Base-by-base conservation (phyloP, 1,140 invertebrate species). In the Heliconius hermathena region DNA sequence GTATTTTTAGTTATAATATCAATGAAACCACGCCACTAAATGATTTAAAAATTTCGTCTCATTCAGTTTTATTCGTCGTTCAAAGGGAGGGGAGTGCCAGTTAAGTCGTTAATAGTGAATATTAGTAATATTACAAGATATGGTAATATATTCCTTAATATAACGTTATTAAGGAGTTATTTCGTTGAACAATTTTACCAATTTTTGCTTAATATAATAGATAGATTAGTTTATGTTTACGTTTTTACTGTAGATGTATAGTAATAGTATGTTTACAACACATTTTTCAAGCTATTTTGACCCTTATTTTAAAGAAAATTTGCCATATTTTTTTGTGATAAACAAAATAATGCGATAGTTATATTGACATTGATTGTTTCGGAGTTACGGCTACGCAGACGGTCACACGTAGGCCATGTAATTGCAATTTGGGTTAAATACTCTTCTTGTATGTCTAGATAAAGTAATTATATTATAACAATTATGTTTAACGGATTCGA, bases 371-470 rank as follows among this genome's bases (percentile, higher is more conserved):
- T 79, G 78, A 73, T 73, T 41, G 71, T 66, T 66, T 29, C 52
- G 57, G 73, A 75, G 70, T 36, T 76, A 72, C 36, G 79, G 78
- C 78, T 81, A 82, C 84, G 84, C 81, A 81, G 70, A 49, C 38
- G 66, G 18, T 20, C 71, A 77, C 88, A 89, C 88, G 87, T 88
- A 88, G 77, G 74, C 87, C 74, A 57, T 22, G 38, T 74, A 81
- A 85, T 84, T 86, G 83, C 84, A 84, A 90, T 85, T 85, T 85
- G 75, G 87, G 88, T 84, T 88, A 88, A 87, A 81, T 80, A 81
- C 66, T 26, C 77, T 22, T 77, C 76, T 73, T 81, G 73, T 81
- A 52, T 81, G 54, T 72, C 22, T 74, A 73, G 77, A 79, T 85
- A 81, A 82, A 77, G 72, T 84, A 73, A 85, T 22, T 57, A 57